Evolutionary conservation across 1,140 invertebrate genomes (phyloP), one percentile per base, ranked within the genome.

Genomic region (Tigriopus japonicus): DNA sequence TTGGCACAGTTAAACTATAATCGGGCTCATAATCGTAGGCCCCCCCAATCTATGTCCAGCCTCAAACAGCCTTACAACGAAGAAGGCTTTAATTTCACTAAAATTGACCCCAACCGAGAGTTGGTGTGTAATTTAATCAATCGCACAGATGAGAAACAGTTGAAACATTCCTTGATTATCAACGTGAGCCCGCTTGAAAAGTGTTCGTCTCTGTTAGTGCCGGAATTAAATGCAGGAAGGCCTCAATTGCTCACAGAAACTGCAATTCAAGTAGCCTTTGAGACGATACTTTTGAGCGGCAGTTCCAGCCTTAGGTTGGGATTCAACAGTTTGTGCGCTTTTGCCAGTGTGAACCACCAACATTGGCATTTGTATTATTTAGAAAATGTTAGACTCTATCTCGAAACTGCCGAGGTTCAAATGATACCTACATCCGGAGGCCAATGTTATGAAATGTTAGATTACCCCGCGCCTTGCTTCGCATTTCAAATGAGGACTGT

Each of bases 261-360:
- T n/a, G 3, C 55, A 5, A 58, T 58, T 58, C n/a, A 14, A 41
- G 14, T 42, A 40, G 55, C 55, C 21, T 72, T 67, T 43, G 24
- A 51, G 40, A 13, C 63, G 12, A 14, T 64, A 17, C 15, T 61
- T 15, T 41, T 64, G 12, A 63, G 58, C 42, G 64, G 59, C 13
- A 15, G 54, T 41, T 19, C 62, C 23, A 68, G 66, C 14, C 68
- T 72, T 13, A 63, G 68, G 41, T 52, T 74, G 51, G 72, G 70
- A 6, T 74, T 73, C 64, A 74, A 74, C 67, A 73, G 72, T 63
- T 62, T 73, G 53, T 73, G 73, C 69, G 72, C 71, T 17, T 68
- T 68, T 62, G 72, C 73, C 9, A 74, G 72, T 21, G 72, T 74
- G 13, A 74, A 74, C 64, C 73, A 74, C 65, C 66, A 66, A 21